Evolutionary conservation across 1,140 invertebrate genomes (phyloP).

Genomic region (Rhopalosiphum padi): DNA sequence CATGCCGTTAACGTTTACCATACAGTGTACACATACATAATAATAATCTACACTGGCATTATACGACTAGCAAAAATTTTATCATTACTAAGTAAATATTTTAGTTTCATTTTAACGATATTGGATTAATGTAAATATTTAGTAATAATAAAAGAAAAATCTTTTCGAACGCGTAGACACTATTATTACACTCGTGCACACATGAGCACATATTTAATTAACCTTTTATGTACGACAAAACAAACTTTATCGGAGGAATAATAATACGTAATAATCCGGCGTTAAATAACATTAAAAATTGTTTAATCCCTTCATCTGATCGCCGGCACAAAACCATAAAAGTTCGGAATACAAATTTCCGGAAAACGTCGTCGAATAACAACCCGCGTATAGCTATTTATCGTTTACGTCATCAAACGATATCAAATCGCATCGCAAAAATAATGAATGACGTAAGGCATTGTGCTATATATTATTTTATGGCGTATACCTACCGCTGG

Average conservation of each 20-base stretch:
- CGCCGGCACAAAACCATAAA: neutral
- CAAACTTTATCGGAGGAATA: neutral
- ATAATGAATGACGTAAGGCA: neutral
- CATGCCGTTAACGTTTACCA: neutral
- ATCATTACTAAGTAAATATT: conserved; percentile 14
- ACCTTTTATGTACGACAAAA: neutral
- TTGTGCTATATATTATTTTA: neutral
- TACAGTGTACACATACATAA: neutral
- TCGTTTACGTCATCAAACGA: neutral
- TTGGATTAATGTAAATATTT: neutral
- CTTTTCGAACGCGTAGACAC: neutral
- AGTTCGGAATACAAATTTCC: neutral
- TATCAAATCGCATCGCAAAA: neutral
- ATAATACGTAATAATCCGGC: neutral
- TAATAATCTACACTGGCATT: neutral
- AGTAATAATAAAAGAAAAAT: conserved; percentile 11
- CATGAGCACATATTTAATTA: conserved; percentile 24
- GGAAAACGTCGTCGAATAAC: neutral
- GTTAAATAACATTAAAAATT: neutral
- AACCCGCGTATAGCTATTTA: neutral
- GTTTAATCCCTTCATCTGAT: neutral
- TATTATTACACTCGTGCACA: neutral
- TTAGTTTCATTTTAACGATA: conserved; percentile 1
- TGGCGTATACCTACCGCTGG: neutral
- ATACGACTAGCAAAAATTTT: neutral